Percentiles rank a stretch among this genome's conserved stretches.
These are phyloP conservation scores for Nasua narica DNA, from an alignment of 2,797 vertebrate genomes.

Conservation along the genomic window DNA sequence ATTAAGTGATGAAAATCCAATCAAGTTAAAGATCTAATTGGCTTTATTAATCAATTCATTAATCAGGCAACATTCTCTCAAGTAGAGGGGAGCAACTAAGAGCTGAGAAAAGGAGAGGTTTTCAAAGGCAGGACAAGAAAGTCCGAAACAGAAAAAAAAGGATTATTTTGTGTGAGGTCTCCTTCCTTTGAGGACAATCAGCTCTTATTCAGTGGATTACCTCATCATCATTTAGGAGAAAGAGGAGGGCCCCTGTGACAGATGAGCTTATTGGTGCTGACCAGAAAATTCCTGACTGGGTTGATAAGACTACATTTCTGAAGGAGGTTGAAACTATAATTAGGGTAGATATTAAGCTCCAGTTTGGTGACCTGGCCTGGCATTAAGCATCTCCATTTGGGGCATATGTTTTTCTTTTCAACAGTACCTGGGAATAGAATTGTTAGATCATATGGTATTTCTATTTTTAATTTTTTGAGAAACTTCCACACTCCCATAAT, in stretches of 20 bases:
- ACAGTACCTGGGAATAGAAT: neutral
- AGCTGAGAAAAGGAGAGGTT: neutral
- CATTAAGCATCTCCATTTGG: neutral
- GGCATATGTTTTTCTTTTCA: neutral
- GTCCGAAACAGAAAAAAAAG: neutral
- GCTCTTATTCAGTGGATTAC: neutral
- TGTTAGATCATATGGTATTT: neutral
- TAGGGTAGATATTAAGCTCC: neutral
- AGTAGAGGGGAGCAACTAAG: neutral
- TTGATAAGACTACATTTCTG: neutral
- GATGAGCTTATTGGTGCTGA: neutral
- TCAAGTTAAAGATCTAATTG: neutral
- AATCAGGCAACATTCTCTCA: neutral
- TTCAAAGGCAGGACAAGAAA: neutral
- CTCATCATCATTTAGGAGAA: neutral
- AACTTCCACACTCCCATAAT: neutral
- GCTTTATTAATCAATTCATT: neutral
- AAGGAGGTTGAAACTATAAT: neutral
- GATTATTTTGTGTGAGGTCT: neutral
- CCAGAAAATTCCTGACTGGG: neutral
- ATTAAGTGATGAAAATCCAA: neutral
- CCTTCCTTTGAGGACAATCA: neutral
- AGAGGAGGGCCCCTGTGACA: neutral
- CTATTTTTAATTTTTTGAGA: neutral
- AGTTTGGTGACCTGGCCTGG: neutral